Percentiles rank a stretch among this genome's conserved stretches.
Conservation (phyloP, 2,113 vertebrate species). For the Pelecanoides urinatrix region DNA sequence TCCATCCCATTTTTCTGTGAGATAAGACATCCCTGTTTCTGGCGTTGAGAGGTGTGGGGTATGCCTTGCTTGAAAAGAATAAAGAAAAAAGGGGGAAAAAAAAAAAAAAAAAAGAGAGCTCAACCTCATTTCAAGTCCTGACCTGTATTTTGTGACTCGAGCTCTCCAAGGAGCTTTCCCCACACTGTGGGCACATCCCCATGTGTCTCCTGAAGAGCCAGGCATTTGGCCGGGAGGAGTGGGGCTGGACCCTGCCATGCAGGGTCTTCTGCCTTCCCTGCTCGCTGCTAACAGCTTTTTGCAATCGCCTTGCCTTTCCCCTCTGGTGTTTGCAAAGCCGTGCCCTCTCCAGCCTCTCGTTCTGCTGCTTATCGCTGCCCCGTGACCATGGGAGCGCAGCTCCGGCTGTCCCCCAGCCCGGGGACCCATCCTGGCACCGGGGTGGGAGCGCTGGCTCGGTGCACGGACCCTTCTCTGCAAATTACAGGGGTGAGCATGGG, state of each 20-base stretch:
- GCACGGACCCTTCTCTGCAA: not conserved
- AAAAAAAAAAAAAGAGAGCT: not conserved
- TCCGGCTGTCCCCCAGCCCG: not conserved
- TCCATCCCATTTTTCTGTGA: not conserved
- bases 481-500: not conserved
- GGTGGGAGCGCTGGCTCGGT: not conserved
- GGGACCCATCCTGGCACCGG: not conserved
- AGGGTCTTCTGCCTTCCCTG: not conserved
- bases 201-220: not conserved
- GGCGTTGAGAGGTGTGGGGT: not conserved
- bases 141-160: not conserved
- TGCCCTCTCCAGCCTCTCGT: not conserved
- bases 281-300: not conserved
- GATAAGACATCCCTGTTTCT: not conserved
- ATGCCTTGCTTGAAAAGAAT: not conserved
- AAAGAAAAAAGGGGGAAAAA: not conserved
- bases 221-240: not conserved
- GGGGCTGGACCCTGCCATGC: not conserved
- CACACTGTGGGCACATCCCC: not conserved
- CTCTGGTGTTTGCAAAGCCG: not conserved
- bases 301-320: not conserved
- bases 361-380: not conserved
- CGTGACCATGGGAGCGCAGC: accelerated
- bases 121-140: not conserved
- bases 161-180: not conserved